A percentile compares a stretch with the other conserved stretches of the same genome.
Evolutionary conservation across 2,888 invertebrate species (phyloP).

Genomic region (Stomorhina lunata): DNA sequence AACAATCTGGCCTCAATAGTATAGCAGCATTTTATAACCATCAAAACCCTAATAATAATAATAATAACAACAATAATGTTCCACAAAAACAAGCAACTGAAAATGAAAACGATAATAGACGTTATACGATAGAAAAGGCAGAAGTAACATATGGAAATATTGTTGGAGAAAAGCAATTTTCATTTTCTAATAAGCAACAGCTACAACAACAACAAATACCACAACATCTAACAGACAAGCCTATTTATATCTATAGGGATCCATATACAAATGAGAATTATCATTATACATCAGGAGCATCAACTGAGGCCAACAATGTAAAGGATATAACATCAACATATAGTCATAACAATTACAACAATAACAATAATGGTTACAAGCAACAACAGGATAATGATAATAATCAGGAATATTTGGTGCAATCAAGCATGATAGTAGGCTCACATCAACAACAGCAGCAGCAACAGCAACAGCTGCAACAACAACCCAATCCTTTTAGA

Average conservation of each 20-base stretch:
- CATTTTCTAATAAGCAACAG: conserved; percentile 66
- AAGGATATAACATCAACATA: conserved; percentile 25
- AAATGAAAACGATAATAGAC: conserved; percentile 68
- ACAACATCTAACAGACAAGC: conserved; percentile 70
- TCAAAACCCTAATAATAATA: not conserved
- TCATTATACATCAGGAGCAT: conserved; percentile 68
- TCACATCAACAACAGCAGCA: conserved; percentile 42
- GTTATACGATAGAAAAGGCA: conserved; percentile 39
- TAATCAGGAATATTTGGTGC: conserved; percentile 75
- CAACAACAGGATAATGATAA: conserved; percentile 66
- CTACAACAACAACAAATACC: conserved; percentile 66
- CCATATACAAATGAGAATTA: conserved; percentile 74
- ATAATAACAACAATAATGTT: conserved; percentile 18
- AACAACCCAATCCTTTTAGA: conserved; percentile 17
- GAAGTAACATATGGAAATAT: conserved; percentile 35
- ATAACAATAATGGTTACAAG: conserved; percentile 47
- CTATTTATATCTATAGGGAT: conserved; percentile 74
- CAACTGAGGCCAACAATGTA: conserved; percentile 64
- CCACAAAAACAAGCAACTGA: conserved; percentile 43
- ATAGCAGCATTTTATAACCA: conserved; percentile 1
- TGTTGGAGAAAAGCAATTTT: conserved; percentile 55
- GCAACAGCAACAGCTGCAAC: conserved; percentile 17
- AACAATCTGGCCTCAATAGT: conserved; percentile 52
- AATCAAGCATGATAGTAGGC: conserved; percentile 73
- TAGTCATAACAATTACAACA: conserved; percentile 54